phyloP scores from a whole-genome alignment of 1,140 invertebrate genomes.

The Monomorium pharaonis region DNA sequence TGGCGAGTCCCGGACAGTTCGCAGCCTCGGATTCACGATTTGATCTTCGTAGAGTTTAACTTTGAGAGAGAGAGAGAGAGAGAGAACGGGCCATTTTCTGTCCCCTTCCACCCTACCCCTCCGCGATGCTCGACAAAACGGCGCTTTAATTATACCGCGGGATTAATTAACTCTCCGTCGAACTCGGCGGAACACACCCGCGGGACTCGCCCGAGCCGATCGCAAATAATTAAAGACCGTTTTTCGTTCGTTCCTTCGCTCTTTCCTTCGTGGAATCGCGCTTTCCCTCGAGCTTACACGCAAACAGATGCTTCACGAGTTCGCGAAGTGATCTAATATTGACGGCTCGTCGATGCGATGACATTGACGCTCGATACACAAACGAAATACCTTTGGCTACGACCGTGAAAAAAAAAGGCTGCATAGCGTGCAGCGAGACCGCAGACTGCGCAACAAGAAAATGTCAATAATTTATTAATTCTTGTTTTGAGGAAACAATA shows the following conservation, averaged over 20 bases:
- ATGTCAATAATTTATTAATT: background rate
- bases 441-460: background rate
- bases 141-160: constrained; percentile 83
- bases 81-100: constrained; percentile 17
- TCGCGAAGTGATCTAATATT: constrained; percentile 15
- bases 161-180: constrained; percentile 81
- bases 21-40: constrained; percentile 77
- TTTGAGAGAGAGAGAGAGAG: constrained; percentile 26
- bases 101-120: background rate
- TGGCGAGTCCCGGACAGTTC: constrained; percentile 66
- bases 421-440: background rate
- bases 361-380: background rate
- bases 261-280: constrained; percentile 18
- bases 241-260: constrained; percentile 42
- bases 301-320: constrained; percentile 21
- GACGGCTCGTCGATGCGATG: constrained; percentile 7
- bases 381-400: background rate
- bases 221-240: constrained; percentile 69
- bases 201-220: constrained; percentile 44
- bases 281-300: background rate
- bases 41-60: constrained; percentile 79
- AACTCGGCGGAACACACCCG: constrained; percentile 67
- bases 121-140: constrained; percentile 70
- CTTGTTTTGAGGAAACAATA: background rate
- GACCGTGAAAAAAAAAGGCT: background rate